Base-by-base conservation (phyloP, 2,113 vertebrate species). In the Regulus satrapa region DNA sequence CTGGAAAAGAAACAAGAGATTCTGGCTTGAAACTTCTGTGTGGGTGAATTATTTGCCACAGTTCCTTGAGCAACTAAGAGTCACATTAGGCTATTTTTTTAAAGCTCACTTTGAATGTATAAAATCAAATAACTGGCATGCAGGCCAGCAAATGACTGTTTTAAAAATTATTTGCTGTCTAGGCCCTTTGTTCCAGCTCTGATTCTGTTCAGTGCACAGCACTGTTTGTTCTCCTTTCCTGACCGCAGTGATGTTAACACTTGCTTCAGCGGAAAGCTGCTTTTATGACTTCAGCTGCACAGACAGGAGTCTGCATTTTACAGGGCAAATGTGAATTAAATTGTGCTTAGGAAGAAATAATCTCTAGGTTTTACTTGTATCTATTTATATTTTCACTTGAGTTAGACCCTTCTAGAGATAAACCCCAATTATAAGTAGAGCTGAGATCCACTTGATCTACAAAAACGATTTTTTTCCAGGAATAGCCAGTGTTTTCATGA, bases 161-260 rank as follows among this genome's bases (percentile, higher is more conserved):
- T 84, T 56, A 49, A 92, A 93, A 95, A 38, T 80, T 85, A 84
- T 46, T 89, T 95, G 54, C 84, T 83, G 63, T 82, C 85, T 81
- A 63, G 26, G 56, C 40, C 14, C 54, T 95, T 94, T 92, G 94
- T 96, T 97, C 76, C 64, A 82, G 61, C 0, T 0, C 55, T 69
- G 78, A 59, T 94, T 51, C 91, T 93, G 40, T 88, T 95, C 92
- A 71, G 46, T 89, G 75, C 85, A 61, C 80, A 83, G 94, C 72
- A 91, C 88, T 41, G 86, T 81, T 66, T 96, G 92, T 94, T 97
- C 89, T 93, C 12, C 2, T 80, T 84, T 94, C 66, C 80, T 91
- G 88, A 91, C 94, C 19, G 0, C 95, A 95, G 69, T 43, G 20
- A 31, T 63, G 51, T 82, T 91, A 69, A 63, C 2, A 1, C 75